Evolutionary conservation across 2,888 invertebrate species (phyloP).

Genomic region (Therioaphis trifolii): DNA sequence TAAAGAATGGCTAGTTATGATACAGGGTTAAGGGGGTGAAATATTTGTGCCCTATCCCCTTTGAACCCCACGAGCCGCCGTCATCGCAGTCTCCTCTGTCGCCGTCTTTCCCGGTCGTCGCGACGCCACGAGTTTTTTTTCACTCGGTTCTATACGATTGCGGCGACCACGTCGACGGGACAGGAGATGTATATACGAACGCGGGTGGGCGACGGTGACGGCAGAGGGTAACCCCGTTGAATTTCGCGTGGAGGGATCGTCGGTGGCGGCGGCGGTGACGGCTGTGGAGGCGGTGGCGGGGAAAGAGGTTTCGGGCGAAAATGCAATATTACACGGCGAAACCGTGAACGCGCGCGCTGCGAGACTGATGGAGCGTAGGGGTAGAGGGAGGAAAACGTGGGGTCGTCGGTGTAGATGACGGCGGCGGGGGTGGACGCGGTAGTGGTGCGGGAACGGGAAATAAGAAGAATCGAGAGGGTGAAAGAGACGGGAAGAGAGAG

Average conservation of each 20-base stretch:
- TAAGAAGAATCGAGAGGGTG: not conserved
- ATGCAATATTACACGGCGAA: constrained; percentile 47
- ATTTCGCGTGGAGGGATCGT: not conserved
- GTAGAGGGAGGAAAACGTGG: not conserved
- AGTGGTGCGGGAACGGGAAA: not conserved
- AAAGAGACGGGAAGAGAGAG: too few species aligned
- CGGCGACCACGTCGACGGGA: not conserved
- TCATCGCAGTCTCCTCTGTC: too few species aligned
- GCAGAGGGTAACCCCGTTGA: too few species aligned
- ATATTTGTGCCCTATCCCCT: too few species aligned
- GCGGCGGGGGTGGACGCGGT: not conserved
- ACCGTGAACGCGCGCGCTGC: constrained; percentile 28
- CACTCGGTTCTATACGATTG: constrained; percentile 28
- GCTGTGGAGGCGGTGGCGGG: not conserved
- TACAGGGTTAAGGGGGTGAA: too few species aligned
- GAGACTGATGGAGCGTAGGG: not conserved
- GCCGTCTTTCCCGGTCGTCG: too few species aligned
- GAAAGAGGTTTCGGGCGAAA: constrained; percentile 43
- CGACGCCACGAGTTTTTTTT: too few species aligned
- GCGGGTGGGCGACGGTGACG: not conserved
- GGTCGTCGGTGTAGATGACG: not conserved
- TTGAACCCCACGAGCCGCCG: not conserved
- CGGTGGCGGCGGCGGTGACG: not conserved
- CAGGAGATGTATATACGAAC: too few species aligned
- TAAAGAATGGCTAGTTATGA: too few species aligned